phyloP scores from a whole-genome alignment of 2,888 invertebrate genomes.

The Beris chalybata region DNA sequence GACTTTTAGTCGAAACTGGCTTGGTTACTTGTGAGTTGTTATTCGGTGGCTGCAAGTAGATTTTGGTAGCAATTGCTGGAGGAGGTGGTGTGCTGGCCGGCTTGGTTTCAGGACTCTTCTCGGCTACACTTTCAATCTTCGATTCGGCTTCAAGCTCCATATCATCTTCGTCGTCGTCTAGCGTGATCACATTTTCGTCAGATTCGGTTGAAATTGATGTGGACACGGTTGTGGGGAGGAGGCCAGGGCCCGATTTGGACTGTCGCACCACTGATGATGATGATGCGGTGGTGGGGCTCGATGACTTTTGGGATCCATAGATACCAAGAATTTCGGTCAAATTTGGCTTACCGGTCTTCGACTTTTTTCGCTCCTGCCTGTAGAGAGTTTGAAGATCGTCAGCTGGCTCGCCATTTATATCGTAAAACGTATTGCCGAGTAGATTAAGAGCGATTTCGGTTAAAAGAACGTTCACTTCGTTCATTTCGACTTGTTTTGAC shows the following conservation, averaged over 20 bases:
- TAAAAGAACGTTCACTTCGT: constrained; percentile 10
- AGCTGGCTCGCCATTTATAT: constrained; percentile 11
- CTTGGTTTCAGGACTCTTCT: too few species aligned
- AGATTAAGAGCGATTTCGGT: constrained; percentile 25
- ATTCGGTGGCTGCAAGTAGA: too few species aligned
- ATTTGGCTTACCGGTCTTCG: background rate
- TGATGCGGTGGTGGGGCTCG: background rate
- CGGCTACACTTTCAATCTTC: background rate
- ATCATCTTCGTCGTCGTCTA: constrained; percentile 2
- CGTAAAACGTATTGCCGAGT: constrained; percentile 24
- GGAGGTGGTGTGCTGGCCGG: too few species aligned
- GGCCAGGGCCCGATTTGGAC: too few species aligned
- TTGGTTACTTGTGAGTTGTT: too few species aligned
- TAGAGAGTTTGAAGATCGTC: constrained; percentile 9
- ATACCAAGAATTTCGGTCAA: constrained; percentile 15
- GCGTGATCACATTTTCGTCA: background rate
- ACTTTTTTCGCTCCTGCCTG: background rate
- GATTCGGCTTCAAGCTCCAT: background rate
- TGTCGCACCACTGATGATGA: too few species aligned
- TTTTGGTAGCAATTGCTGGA: too few species aligned
- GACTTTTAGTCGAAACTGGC: too few species aligned
- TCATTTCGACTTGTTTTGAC: background rate
- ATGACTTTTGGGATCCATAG: background rate
- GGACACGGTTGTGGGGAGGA: background rate
- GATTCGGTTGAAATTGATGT: too few species aligned